Evolutionary conservation across 2,888 invertebrate species (phyloP), one percentile per base, ranked within the genome.

Genomic region (Noctuana brunneofusca): DNA sequence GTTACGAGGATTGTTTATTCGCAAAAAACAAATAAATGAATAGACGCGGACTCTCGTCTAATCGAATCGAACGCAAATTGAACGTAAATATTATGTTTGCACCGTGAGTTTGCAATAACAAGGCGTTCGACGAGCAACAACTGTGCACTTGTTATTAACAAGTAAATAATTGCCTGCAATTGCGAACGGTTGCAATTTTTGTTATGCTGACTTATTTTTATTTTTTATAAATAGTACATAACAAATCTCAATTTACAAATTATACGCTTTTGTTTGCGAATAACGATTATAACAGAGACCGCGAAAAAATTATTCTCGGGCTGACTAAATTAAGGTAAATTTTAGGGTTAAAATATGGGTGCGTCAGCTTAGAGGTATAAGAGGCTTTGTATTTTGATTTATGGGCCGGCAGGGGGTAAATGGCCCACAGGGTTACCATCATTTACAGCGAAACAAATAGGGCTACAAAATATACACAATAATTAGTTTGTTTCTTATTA

Each of bases 251-350:
- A 56, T 63, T 63, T 63, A 16, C 41, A 22, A 56, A 43, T 43
- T 32, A 14, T 30, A 14, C 41, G 24, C 43, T 32, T 56, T 62
- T 27, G 41, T 32, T 63, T 56, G 14, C 49, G 50, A 50, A 56
- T 63, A 41, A 56, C 52, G 41, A 56, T 63, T 30, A 49, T 38
- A 43, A 52, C 32, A 14, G 22, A 41, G 56, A 50, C 16, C 41
- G n/a, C 56, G 63, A 20, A 57, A 63, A 63, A 58, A 56, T 50
- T 63, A 50, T 57, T 55, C 54, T 43, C 50, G n/a, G 32, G 3
- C 43, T 46, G 63, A 63, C 56, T 63, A 63, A 63, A 63, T 63
- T 56, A 63, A 63, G 56, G 56, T 57, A 52, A 50, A 57, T 57
- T 57, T 43, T 50, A 22, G 30, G 52, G 63, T 57, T 63, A 63